Base-by-base conservation (phyloP, 2,888 invertebrate species). In the Micoletzkya japonica region DNA sequence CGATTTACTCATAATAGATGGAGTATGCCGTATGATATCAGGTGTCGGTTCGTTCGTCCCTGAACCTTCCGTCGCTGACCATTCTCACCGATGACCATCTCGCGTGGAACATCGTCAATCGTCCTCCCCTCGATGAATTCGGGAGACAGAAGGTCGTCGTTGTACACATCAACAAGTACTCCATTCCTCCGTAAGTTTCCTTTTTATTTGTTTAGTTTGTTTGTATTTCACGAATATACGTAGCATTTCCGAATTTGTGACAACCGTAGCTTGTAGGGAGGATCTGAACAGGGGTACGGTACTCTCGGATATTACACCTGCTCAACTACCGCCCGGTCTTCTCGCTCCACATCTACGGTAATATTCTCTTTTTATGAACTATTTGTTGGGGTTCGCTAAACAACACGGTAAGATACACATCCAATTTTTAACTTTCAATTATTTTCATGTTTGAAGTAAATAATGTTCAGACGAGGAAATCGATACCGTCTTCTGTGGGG, bases 401-500 rank as follows among this genome's bases (percentile, higher is more conserved):
- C 39, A n/a, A n/a, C n/a, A n/a, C n/a, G n/a, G n/a, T n/a, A n/a
- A n/a, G n/a, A n/a, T n/a, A n/a, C n/a, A n/a, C n/a, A 44, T 44
- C 44, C 20, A 14, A 44, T 44, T 44, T 17, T 44, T 17, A 14
- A 10, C 24, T 52, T 52, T 24, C 52, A 14, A n/a, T 52, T 24
- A n/a, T 24, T 20, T 52, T 52, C n/a, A 52, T 52, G 6, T 24
- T 52, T 39, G 2, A 24, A 39, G 28, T 7, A 14, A 28, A 60
- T 2, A 1, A 28, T 14, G 24, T 17, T 1, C 54, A 66, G 79
- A 58, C 64, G 76, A n/a, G 79, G 79, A 49, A 77, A 74, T 70
- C 73, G 76, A 4, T 76, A 74, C 52, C 72, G 77, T 32, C 52
- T 75, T 34, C 72, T 77, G 52, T 54, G 73, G 28, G 70, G 72